Evolutionary conservation across 2,888 invertebrate genomes (phyloP).

Genomic region (Lepidocyrtinus sp.): DNA sequence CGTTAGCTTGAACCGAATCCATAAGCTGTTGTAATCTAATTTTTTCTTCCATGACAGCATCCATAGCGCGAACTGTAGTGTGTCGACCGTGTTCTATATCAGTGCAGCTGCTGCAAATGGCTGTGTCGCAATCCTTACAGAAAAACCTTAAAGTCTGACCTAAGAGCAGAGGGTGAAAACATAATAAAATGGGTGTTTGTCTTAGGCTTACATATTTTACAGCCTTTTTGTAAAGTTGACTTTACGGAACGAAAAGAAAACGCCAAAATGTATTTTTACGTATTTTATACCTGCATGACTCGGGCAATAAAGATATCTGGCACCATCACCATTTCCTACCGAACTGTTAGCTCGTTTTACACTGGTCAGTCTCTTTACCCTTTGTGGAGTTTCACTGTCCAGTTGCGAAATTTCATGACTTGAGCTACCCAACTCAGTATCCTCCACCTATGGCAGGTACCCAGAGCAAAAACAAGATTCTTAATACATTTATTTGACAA

Average conservation of each 20-base stretch:
- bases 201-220: background rate
- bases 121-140: conserved; percentile 75
- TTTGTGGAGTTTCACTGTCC: conserved; percentile 53
- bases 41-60: conserved; percentile 73
- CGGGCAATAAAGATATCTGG: conserved; percentile 70
- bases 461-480: no score
- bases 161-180: conserved; percentile 39
- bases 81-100: conserved; percentile 74
- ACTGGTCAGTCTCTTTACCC: conserved; percentile 57
- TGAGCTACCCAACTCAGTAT: conserved; percentile 61
- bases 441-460: no score
- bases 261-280: background rate
- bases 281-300: conserved; percentile 69
- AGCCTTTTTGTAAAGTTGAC: background rate
- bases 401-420: conserved; percentile 67
- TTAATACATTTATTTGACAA: no score
- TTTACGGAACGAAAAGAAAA: background rate
- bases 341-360: conserved; percentile 53
- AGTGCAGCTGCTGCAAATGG: conserved; percentile 74
- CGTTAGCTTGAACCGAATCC: conserved; percentile 70
- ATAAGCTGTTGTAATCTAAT: conserved; percentile 69
- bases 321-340: conserved; percentile 50
- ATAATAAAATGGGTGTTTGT: no score
- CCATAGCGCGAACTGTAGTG: conserved; percentile 72
- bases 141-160: conserved; percentile 72